phyloP scores from a whole-genome alignment of 2,888 invertebrate species.

The Amphiduros pacificus region DNA sequence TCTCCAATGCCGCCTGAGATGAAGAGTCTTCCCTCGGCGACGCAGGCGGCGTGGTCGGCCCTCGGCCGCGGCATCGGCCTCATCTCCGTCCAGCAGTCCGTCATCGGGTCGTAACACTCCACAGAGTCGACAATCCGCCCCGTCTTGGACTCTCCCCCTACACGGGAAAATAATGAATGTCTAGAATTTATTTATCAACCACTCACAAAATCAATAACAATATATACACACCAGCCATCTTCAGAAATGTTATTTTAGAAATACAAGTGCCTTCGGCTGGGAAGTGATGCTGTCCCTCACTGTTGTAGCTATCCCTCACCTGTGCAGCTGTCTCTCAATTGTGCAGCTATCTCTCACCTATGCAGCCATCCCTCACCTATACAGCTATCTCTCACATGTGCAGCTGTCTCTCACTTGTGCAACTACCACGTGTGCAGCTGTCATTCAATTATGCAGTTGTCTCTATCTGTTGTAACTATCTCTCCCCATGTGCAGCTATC shows the following conservation, averaged over 20 bases:
- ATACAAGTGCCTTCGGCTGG: no score
- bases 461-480: no score
- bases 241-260: neutral
- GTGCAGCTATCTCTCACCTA: no score
- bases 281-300: no score
- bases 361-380: no score
- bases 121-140: constrained; percentile 39
- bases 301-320: no score
- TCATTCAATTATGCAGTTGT: no score
- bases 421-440: no score
- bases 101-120: constrained; percentile 44
- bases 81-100: constrained; percentile 40
- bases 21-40: constrained; percentile 39
- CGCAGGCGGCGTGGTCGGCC: constrained; percentile 49
- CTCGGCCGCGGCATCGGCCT: constrained; percentile 40
- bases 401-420: no score
- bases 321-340: no score
- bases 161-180: neutral
- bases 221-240: neutral
- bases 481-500: no score
- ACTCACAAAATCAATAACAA: neutral
- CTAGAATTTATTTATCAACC: neutral
- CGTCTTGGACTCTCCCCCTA: constrained; percentile 43
- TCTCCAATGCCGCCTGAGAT: constrained; percentile 42
- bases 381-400: no score